Percentiles rank a stretch among this genome's conserved stretches.
phyloP scores from a whole-genome alignment of 1,140 invertebrate species.

The Coenobita brevimanus region DNA sequence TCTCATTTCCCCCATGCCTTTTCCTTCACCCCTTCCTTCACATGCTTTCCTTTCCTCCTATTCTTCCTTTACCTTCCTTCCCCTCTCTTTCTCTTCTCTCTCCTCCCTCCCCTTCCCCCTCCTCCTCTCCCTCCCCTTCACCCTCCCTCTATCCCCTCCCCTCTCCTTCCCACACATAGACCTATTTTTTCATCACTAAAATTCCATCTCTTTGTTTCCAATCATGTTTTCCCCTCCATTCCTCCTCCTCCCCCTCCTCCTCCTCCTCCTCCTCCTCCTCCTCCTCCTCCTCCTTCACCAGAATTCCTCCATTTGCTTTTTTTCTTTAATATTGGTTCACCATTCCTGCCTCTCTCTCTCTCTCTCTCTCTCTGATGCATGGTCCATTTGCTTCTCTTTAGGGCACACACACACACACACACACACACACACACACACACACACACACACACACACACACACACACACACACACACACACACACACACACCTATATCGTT shows the following conservation, averaged over 20 bases:
- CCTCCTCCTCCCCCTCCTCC: not conserved
- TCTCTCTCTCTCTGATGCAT: not conserved
- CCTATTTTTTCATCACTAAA: not conserved
- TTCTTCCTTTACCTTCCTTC: not conserved
- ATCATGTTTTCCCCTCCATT: not conserved
- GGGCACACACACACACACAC: not conserved
- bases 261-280: not conserved
- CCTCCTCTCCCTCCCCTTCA: not conserved
- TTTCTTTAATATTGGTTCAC: not conserved
- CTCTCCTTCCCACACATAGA: not conserved
- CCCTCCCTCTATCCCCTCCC: not conserved
- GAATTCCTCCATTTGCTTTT: not conserved
- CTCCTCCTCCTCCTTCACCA: not conserved
- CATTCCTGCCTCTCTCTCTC: not conserved
- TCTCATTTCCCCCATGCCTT: not conserved
- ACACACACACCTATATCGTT: not conserved
- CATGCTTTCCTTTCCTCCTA: not conserved
- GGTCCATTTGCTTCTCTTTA: not conserved
- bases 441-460: constrained; percentile 25
- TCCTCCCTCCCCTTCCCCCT: not conserved
- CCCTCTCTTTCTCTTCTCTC: too few relatives aligned
- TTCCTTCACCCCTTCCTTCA: not conserved
- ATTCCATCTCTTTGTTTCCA: not conserved
- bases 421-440: constrained; percentile 25
- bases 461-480: constrained; percentile 10